A percentile compares a stretch with the other conserved stretches of the same genome.
phyloP scores from a whole-genome alignment of 2,888 invertebrate species.

The Chloroclysta siterata region DNA sequence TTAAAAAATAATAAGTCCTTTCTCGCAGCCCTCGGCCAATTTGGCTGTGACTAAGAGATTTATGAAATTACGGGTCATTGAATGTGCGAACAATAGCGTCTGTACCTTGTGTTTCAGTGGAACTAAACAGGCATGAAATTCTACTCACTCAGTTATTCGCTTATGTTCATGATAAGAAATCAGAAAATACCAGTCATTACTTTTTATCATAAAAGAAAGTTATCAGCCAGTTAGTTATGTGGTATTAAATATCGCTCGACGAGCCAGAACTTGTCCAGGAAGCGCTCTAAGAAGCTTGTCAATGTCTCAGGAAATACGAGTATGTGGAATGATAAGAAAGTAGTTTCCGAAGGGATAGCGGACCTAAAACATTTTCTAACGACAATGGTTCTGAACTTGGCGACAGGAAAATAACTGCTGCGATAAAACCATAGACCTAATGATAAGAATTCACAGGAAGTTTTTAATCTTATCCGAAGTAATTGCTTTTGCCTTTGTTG shows the following conservation, averaged over 20 bases:
- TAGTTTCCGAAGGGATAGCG: constrained; percentile 33
- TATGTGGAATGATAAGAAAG: constrained; percentile 56
- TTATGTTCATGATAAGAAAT: constrained; percentile 43
- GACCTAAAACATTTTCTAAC: constrained; percentile 30
- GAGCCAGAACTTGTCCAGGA: constrained; percentile 55
- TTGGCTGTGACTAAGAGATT: constrained; percentile 57
- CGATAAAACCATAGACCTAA: constrained; percentile 35
- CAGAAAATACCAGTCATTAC: constrained; percentile 43
- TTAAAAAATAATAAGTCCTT: constrained; percentile 26
- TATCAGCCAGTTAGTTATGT: constrained; percentile 51
- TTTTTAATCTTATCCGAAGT: constrained; percentile 55
- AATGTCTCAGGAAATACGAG: constrained; percentile 56
- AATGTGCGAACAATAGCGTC: constrained; percentile 57
- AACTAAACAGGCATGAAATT: constrained; percentile 28
- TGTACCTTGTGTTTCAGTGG: constrained; percentile 41
- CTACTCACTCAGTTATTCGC: constrained; percentile 25
- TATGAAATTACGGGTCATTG: constrained; percentile 60
- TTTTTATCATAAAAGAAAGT: constrained; percentile 59
- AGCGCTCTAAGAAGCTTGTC: constrained; percentile 59
- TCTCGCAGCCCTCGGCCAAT: constrained; percentile 51
- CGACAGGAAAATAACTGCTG: constrained; percentile 34
- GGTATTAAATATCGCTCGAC: constrained; percentile 47
- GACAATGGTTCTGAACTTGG: constrained; percentile 35
- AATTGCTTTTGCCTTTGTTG: constrained; percentile 45
- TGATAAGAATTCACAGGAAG: constrained; percentile 50